Percentiles rank a stretch among this genome's conserved stretches.
These are phyloP conservation scores for Heliopora coerulea DNA, from an alignment of 92 coral and sea anemone species.

Conservation along the genomic window DNA sequence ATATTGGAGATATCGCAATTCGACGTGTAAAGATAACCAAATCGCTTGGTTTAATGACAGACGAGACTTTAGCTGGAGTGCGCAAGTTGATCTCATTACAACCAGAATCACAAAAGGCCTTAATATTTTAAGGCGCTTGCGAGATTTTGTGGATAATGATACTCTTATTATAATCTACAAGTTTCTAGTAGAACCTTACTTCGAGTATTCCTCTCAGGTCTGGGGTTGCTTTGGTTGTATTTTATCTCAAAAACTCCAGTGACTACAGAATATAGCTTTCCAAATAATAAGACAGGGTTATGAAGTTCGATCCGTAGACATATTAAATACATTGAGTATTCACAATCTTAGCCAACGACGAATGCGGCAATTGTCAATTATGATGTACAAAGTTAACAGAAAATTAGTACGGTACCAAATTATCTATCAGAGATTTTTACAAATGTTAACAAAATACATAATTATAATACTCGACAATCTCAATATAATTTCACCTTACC, in stretches of 20 bases:
- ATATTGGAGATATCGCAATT: too few relatives aligned
- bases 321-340: background rate
- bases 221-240: background rate
- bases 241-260: background rate
- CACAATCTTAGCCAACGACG: too few relatives aligned
- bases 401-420: too few relatives aligned
- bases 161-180: background rate
- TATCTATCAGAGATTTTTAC: too few relatives aligned
- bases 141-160: background rate
- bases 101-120: background rate
- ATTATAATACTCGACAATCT: too few relatives aligned
- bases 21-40: background rate
- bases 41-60: constrained; percentile 1
- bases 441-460: too few relatives aligned
- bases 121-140: background rate
- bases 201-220: background rate
- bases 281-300: background rate
- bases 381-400: too few relatives aligned
- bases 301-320: background rate
- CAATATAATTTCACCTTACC: too few relatives aligned
- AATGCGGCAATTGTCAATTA: too few relatives aligned
- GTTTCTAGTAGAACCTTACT: background rate
- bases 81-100: background rate
- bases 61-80: constrained; percentile 1
- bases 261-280: background rate